These are phyloP conservation scores for Pomatorhinus ruficollis DNA, from an alignment of 2,113 vertebrate species.

Conservation along the genomic window DNA sequence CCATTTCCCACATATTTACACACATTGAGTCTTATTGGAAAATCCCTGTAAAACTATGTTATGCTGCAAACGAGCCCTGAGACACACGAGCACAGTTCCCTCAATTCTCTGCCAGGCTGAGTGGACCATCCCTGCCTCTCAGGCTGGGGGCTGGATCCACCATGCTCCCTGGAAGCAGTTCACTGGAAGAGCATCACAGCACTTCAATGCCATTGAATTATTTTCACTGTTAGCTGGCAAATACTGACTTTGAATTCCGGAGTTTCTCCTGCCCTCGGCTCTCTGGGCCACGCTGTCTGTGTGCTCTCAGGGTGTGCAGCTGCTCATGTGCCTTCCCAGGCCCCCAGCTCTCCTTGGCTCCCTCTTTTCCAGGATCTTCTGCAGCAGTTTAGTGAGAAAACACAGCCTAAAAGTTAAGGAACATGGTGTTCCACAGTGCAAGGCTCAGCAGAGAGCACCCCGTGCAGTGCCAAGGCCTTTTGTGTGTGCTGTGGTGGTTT, in stretches of 20 bases:
- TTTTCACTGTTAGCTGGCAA: not conserved
- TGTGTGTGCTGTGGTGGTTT: not conserved
- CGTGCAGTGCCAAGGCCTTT: not conserved
- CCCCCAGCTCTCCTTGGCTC: rapidly evolving
- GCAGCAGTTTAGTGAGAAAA: not conserved
- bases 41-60: not conserved
- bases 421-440: rapidly evolving
- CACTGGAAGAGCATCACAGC: no score
- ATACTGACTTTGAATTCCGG: not conserved
- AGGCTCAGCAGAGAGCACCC: not conserved
- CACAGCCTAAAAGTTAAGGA: not conserved
- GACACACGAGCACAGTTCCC: not conserved
- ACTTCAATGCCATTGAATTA: not conserved
- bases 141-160: not conserved
- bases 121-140: not conserved
- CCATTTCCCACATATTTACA: not conserved
- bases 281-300: rapidly evolving
- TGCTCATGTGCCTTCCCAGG: not conserved
- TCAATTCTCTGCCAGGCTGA: not conserved
- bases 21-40: not conserved
- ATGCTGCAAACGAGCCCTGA: rapidly evolving
- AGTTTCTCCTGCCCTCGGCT: rapidly evolving
- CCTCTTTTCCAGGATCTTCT: not conserved
- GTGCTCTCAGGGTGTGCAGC: not conserved
- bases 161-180: not conserved